phyloP scores from a whole-genome alignment of 2,797 vertebrate genomes.

The Distichodus sexfasciatus region DNA sequence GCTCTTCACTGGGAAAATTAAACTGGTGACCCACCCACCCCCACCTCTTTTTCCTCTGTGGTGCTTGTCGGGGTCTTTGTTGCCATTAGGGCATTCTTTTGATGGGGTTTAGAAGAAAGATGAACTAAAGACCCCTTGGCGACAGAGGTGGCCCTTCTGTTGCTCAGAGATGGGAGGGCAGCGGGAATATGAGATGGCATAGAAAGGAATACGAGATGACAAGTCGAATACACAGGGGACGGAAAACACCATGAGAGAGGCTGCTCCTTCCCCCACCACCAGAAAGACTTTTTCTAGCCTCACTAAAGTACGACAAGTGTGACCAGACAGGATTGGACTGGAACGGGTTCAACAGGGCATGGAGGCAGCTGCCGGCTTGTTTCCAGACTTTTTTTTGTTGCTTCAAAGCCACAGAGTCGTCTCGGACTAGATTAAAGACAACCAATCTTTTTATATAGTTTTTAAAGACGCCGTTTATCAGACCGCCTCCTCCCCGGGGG shows the following conservation, averaged over 20 bases:
- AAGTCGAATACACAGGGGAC: constrained; percentile 31
- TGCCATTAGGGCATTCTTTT: constrained; percentile 52
- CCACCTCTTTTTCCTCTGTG: constrained; percentile 33
- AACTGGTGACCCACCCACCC: constrained; percentile 50
- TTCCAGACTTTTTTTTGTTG: not conserved
- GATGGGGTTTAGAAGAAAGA: constrained; percentile 47
- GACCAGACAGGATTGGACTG: not conserved
- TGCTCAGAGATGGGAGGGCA: constrained; percentile 26
- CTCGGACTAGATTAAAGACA: not conserved
- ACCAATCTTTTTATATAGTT: not conserved
- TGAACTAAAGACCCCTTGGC: constrained; percentile 39
- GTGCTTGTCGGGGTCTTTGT: constrained; percentile 53
- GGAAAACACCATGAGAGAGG: not conserved
- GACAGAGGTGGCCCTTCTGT: constrained; percentile 46
- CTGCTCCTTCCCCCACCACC: not conserved
- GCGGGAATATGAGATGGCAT: too few relatives aligned
- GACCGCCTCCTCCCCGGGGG: not conserved
- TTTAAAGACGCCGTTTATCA: not conserved
- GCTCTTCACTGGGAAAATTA: constrained; percentile 51
- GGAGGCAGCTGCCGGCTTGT: not conserved
- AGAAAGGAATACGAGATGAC: constrained; percentile 46
- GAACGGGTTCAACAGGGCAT: not conserved
- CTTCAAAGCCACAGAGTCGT: too few relatives aligned
- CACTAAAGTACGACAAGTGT: constrained; percentile 9
- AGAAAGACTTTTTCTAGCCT: not conserved